Evolutionary conservation across 1,140 invertebrate species (phyloP), one percentile per base, ranked within the genome.

Genomic region (Drosophila persimilis): DNA sequence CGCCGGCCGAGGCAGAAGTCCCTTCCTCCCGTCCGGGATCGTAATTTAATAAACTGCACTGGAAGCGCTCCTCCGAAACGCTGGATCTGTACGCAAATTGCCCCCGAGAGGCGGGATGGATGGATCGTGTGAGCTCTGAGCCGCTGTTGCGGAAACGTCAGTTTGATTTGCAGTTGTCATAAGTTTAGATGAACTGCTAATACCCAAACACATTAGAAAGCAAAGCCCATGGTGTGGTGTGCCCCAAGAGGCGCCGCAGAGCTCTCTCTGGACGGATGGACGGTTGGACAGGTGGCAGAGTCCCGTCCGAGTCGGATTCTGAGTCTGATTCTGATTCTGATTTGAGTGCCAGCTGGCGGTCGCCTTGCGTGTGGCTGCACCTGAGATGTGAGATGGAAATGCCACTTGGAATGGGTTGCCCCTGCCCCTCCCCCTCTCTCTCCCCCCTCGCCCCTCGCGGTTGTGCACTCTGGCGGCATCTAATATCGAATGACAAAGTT

Each of bases 131-230:
- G 24, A 26, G 4, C 24, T 26, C 5, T 43, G 29, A 47, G 48
- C 64, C 41, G 69, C 78, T 65, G 58, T 75, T 74, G 78, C 83
- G 83, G 83, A 88, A 88, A 88, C 35, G 83, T 88, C 83, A 89
- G 78, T 88, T 88, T 88, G 83, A 88, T 88, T 88, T 88, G 84
- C 83, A 83, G 71, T 89, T 88, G 83, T 88, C 83, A 88, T 89
- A 88, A 88, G 83, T 83, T 89, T 73, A 81, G 84, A 88, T 88
- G 83, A 88, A 88, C 83, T 88, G 84, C 83, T 89, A 88, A 88
- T 89, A 83, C 79, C 70, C 75, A 65, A 89, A 89, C 83, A 83
- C 83, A 88, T 88, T 88, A 88, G 83, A 88, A 88, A 88, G 83
- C 84, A 5, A 26, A 5, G 24, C 24, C 64, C 76, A 77, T 54